Evolutionary conservation across 1,140 invertebrate genomes (phyloP).

Genomic region (Leptinotarsa undecemlineata): DNA sequence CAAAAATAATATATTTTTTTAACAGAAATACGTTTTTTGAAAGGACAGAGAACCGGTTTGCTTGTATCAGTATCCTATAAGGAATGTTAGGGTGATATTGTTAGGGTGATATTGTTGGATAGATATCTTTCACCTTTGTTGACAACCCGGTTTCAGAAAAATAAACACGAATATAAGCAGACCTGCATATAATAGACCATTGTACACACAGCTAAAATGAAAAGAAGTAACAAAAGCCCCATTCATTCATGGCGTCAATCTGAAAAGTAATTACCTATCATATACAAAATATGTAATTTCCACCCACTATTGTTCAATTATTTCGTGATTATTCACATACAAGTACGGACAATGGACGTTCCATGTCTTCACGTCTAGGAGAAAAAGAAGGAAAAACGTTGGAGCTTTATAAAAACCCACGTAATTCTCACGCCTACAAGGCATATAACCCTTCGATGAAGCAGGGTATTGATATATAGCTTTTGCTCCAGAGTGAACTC

Average conservation of each 20-base stretch:
- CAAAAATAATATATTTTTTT: too few relatives aligned
- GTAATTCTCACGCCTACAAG: slow-evolving; percentile 2
- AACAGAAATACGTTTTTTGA: too few relatives aligned
- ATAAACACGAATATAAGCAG: background rate
- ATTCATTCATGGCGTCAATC: background rate
- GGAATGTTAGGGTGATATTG: too few relatives aligned
- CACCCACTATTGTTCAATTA: slow-evolving; percentile 20
- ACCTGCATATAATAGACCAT: background rate
- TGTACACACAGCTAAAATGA: background rate
- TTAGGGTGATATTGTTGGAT: too few relatives aligned
- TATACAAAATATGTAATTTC: slow-evolving; percentile 9
- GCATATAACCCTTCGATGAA: background rate
- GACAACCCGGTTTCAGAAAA: too few relatives aligned
- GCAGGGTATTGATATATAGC: background rate
- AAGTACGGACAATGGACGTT: slow-evolving; percentile 3
- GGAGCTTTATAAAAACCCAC: slow-evolving; percentile 1
- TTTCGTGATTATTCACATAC: slow-evolving; percentile 6
- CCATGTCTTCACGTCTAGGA: slow-evolving; percentile 5
- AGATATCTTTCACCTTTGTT: too few relatives aligned
- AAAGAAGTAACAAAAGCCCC: background rate
- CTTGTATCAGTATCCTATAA: too few relatives aligned
- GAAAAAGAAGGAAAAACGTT: background rate
- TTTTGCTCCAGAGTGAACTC: background rate
- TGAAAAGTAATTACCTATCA: background rate
- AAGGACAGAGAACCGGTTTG: too few relatives aligned